These are phyloP conservation scores for Odontocolon sp. DNA, from an alignment of 2,888 invertebrate genomes.

Conservation along the genomic window DNA sequence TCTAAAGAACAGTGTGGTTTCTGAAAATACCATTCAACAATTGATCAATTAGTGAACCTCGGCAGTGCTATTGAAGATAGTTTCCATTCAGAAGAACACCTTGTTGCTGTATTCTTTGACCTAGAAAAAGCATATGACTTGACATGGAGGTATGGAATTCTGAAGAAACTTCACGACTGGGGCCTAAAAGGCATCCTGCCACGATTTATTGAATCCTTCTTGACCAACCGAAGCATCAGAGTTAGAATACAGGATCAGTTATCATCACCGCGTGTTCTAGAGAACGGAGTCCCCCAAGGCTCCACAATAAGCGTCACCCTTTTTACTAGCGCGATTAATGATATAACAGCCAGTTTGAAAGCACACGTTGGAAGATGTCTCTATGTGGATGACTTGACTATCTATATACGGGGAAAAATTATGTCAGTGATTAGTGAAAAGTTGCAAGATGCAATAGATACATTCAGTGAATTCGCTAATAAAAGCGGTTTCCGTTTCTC, in stretches of 20 bases:
- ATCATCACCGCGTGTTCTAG: not conserved
- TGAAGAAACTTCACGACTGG: constrained; percentile 9
- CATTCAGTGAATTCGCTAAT: constrained; percentile 32
- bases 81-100: constrained; percentile 51
- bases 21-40: constrained; percentile 44
- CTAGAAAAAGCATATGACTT: constrained; percentile 43
- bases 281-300: constrained; percentile 61
- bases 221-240: constrained; percentile 20
- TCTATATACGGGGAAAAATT: constrained; percentile 41
- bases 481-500: constrained; percentile 54
- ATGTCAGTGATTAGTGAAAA: constrained; percentile 12
- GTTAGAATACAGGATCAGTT: constrained; percentile 2
- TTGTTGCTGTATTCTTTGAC: constrained; percentile 17
- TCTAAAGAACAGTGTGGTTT: constrained; percentile 54
- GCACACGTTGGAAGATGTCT: constrained; percentile 28
- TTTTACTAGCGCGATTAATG: constrained; percentile 60
- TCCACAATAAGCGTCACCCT: constrained; percentile 56
- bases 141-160: constrained; percentile 28
- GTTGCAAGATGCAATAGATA: constrained; percentile 44
- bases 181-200: constrained; percentile 27
- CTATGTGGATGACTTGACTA: constrained; percentile 58
- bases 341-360: constrained; percentile 9
- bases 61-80: constrained; percentile 37
- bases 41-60: constrained; percentile 6
- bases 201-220: constrained; percentile 23